These are phyloP conservation scores for Sebastes steindachneri DNA, from an alignment of 2,797 vertebrate genomes.

Conservation along the genomic window DNA sequence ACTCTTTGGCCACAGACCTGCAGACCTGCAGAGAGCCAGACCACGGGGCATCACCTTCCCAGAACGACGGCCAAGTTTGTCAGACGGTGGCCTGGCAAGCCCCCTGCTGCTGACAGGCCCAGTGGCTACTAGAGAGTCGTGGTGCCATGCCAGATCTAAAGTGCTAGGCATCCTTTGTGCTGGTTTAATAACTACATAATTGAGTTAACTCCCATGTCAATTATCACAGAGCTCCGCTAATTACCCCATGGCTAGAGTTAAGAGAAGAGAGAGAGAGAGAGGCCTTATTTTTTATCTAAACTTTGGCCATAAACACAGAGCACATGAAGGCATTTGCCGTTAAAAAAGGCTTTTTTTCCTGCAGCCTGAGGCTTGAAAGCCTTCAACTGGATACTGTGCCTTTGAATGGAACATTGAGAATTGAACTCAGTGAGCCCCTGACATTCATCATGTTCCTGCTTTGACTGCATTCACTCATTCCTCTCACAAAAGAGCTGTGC, in stretches of 20 bases:
- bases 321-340: slow-evolving; percentile 37
- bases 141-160: slow-evolving; percentile 66
- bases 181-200: slow-evolving; percentile 81
- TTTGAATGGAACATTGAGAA: slow-evolving; percentile 37
- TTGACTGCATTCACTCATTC: slow-evolving; percentile 19
- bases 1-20: slow-evolving; percentile 35
- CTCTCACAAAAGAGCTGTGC: slow-evolving; percentile 11
- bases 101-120: slow-evolving; percentile 59
- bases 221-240: slow-evolving; percentile 74
- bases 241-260: slow-evolving; percentile 63
- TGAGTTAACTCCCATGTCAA: slow-evolving; percentile 74
- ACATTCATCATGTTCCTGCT: slow-evolving; percentile 43
- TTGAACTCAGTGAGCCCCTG: slow-evolving; percentile 21
- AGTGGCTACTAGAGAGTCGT: slow-evolving; percentile 39
- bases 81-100: slow-evolving; percentile 54
- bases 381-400: slow-evolving; percentile 29
- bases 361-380: slow-evolving; percentile 30
- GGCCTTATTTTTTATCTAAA: slow-evolving; percentile 55
- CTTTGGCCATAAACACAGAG: slow-evolving; percentile 48
- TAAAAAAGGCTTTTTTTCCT: background rate
- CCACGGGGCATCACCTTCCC: slow-evolving; percentile 65
- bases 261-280: slow-evolving; percentile 35
- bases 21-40: slow-evolving; percentile 44
- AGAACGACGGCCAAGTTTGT: slow-evolving; percentile 66
- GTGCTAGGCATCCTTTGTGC: slow-evolving; percentile 67